Evolutionary conservation across 1,140 invertebrate species (phyloP), one percentile per base, ranked within the genome.

Genomic region (Eupeodes corollae): DNA sequence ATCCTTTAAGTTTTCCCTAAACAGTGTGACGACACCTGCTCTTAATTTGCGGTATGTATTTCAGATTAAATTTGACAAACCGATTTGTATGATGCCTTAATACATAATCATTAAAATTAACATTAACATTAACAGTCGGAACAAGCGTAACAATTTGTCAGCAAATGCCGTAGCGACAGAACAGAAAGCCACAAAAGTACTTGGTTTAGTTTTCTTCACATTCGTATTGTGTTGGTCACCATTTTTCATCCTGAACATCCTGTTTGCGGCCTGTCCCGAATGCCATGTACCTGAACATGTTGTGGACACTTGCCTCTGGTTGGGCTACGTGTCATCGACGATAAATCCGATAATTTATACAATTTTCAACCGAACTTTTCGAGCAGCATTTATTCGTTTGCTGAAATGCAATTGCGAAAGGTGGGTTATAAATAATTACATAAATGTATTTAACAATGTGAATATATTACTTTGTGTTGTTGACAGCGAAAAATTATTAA

Each of bases 211-310:
- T 0, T 93, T 93, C 69, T 87, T 88, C 68, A 88, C 86, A 0
- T 93, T 93, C 63, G 88, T 92, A 12, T 70, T 91, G 5, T 90
- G 88, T 59, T 93, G 90, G 90, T 78, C 86, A 2, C 89, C 90
- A 1, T 93, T 93, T 68, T 93, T 93, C 68, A 72, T 88, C 19
- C 71, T 89, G 35, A 92, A 93, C 69, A 84, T 91, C 13, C 65
- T 88, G 10, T 85, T 86, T 52, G 85, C 84, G 6, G 75, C 82
- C 1, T 88, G 84, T 58, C 81, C 82, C 0, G 72, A 73, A 38
- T 84, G 83, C 58, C 64, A 76, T 41, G 82, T 87, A 14, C 80
- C 83, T 26, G 77, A 76, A 69, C 59, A 69, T 48, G 61, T 68
- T 34, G 83, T 88, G 30, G 77, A 84, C 52, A 80, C 85, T 18